phyloP scores from a whole-genome alignment of 2,888 invertebrate genomes.

The Lasioglossum zephyrum region DNA sequence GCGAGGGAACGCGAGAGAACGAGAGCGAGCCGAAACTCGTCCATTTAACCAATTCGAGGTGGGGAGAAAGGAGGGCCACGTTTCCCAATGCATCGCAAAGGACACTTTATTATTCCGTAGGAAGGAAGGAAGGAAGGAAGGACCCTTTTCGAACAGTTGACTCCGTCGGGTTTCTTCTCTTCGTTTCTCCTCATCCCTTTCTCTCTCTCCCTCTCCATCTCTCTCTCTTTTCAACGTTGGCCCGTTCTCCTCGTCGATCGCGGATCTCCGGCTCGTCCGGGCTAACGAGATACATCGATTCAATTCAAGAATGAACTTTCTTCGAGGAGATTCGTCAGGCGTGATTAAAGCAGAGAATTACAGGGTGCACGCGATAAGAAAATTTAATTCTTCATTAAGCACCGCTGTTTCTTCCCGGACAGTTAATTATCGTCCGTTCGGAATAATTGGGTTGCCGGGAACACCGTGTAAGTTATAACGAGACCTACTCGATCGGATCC shows the following conservation, averaged over 20 bases:
- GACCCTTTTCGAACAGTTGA: conserved; percentile 59
- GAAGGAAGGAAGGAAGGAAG: conserved; percentile 37
- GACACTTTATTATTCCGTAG: conserved; percentile 67
- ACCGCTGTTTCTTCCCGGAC: conserved; percentile 64
- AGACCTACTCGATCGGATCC: conserved; percentile 48
- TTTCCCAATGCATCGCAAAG: conserved; percentile 53
- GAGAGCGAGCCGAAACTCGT: conserved; percentile 38
- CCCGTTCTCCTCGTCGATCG: conserved; percentile 40
- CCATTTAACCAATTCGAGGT: conserved; percentile 48
- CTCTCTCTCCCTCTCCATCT: conserved; percentile 3
- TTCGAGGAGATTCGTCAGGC: conserved; percentile 71
- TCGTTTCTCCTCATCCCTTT: neutral
- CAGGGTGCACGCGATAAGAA: conserved; percentile 77
- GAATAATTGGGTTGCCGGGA: conserved; percentile 61
- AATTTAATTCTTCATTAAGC: conserved; percentile 79
- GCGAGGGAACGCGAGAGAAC: conserved; percentile 38
- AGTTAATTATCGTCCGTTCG: conserved; percentile 69
- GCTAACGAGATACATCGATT: conserved; percentile 77
- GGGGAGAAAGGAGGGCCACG: conserved; percentile 21
- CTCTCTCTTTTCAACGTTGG: conserved; percentile 46
- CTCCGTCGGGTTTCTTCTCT: conserved; percentile 34
- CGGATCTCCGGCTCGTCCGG: conserved; percentile 29
- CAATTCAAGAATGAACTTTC: conserved; percentile 72
- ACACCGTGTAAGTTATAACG: conserved; percentile 62
- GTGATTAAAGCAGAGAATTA: conserved; percentile 77